phyloP scores from a whole-genome alignment of 2,888 invertebrate species.

The Sinelater perroti region DNA sequence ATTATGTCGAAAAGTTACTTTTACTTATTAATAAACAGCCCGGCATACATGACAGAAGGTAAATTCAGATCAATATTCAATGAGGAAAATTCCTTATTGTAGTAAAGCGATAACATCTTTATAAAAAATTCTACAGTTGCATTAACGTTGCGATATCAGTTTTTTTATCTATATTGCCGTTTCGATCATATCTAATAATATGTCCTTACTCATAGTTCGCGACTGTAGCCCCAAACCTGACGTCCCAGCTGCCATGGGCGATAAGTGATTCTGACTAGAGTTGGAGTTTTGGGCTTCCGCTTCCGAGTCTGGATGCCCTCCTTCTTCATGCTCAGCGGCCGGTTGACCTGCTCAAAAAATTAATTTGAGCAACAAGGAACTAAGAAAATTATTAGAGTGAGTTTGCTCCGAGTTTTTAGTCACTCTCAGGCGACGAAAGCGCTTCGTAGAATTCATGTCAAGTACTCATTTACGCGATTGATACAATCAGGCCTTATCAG shows the following conservation, averaged over 20 bases:
- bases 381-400: not conserved
- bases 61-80: too few relatives aligned
- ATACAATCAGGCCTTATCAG: conserved; percentile 27
- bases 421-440: not conserved
- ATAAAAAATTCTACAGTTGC: too few relatives aligned
- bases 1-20: too few relatives aligned
- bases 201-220: conserved; percentile 38
- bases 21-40: too few relatives aligned
- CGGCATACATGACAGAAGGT: too few relatives aligned
- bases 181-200: not conserved
- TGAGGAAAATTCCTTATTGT: too few relatives aligned
- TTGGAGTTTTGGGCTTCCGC: conserved; percentile 80
- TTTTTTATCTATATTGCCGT: too few relatives aligned
- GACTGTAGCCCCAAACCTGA: conserved; percentile 40
- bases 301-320: conserved; percentile 98
- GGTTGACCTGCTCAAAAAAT: conserved; percentile 75
- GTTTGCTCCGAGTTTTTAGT: not conserved
- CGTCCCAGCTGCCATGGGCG: conserved; percentile 48
- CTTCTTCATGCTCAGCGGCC: conserved; percentile 98
- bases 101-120: too few relatives aligned
- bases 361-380: not conserved
- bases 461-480: conserved; percentile 26
- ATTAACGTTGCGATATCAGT: too few relatives aligned
- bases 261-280: conserved; percentile 38
- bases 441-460: conserved; percentile 22